phyloP scores from a whole-genome alignment of 2,797 vertebrate genomes.

The Peromyscus attwateri region DNA sequence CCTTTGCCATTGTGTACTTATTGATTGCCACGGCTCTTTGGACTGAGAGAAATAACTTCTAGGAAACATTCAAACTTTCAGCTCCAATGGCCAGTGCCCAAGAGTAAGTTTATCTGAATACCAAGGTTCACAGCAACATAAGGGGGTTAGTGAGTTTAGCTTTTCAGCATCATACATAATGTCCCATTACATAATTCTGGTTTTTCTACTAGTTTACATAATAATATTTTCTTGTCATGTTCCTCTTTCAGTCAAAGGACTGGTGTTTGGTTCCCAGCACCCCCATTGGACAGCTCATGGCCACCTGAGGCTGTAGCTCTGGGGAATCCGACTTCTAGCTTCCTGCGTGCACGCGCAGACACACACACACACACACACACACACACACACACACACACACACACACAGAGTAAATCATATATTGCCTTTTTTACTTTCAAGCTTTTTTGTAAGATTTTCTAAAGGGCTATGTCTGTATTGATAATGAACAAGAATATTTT shows the following conservation, averaged over 20 bases:
- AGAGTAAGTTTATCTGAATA: constrained; percentile 43
- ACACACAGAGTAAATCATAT: background rate
- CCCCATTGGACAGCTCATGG: background rate
- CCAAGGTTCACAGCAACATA: background rate
- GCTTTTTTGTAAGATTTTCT: constrained; percentile 33
- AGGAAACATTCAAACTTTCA: constrained; percentile 26
- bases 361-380: too few relatives aligned
- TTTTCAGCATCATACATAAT: background rate
- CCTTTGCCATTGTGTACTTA: background rate
- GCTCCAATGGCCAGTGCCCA: background rate
- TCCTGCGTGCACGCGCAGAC: background rate
- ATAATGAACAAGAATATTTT: constrained; percentile 46
- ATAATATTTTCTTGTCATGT: background rate
- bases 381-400: background rate
- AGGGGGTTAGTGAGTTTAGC: constrained; percentile 31
- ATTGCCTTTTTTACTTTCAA: background rate
- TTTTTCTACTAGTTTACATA: constrained; percentile 32
- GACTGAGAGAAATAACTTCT: constrained; percentile 1
- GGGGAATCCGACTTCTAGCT: background rate
- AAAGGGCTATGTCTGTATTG: constrained; percentile 25
- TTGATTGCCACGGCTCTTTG: background rate
- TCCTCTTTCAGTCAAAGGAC: background rate
- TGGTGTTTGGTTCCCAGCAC: background rate
- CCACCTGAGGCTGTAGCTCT: background rate
- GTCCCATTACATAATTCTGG: background rate